Evolutionary conservation across 64 coral and sea anemone genomes (phyloP).

Genomic region (Actinia tenebrosa): DNA sequence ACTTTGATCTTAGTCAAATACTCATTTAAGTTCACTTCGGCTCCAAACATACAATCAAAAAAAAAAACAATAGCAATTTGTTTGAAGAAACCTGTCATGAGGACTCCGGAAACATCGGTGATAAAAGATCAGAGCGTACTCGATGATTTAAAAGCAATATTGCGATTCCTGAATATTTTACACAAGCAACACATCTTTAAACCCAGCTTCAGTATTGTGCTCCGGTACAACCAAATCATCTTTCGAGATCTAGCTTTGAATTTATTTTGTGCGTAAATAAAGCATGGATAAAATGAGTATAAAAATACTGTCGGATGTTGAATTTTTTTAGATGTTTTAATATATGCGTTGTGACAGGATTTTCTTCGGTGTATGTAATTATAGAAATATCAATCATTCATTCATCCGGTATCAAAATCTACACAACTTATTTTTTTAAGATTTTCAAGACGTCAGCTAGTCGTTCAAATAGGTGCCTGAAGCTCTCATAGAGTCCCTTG

Average conservation of each 20-base stretch:
- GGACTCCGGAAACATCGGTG: neutral
- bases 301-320: no score
- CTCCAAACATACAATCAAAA: neutral
- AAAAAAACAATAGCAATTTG: neutral
- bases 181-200: neutral
- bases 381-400: no score
- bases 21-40: neutral
- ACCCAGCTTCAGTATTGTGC: no score
- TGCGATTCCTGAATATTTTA: neutral
- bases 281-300: no score
- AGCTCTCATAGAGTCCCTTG: neutral
- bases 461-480: neutral
- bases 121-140: neutral
- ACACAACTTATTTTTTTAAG: no score
- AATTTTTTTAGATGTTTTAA: neutral
- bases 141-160: conserved; percentile 10
- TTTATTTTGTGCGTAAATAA: no score
- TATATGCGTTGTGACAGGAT: neutral
- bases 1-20: neutral
- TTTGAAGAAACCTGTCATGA: neutral
- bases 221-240: no score
- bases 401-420: no score
- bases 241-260: no score
- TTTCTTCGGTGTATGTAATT: no score
- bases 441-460: no score